Percentiles rank a stretch among this genome's conserved stretches.
Evolutionary conservation across 1,140 invertebrate genomes (phyloP).

Genomic region (Cyclina sinensis): DNA sequence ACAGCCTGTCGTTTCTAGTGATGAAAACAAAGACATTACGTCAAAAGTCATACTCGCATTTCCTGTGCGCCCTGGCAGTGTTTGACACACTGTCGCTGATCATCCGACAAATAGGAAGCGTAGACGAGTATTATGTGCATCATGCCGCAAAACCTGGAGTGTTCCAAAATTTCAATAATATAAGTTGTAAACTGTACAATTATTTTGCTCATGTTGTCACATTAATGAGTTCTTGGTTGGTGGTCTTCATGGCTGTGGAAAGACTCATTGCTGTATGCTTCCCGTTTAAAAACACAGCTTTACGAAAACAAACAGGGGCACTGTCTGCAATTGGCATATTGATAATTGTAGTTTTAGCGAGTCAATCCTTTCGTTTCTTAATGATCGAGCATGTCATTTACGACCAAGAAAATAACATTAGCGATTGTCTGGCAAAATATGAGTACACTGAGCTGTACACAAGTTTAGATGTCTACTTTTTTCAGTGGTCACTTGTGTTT

Average conservation of each 20-base stretch:
- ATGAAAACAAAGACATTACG: conserved; percentile 76
- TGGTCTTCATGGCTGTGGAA: conserved; percentile 81
- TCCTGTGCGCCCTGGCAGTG: conserved; percentile 75
- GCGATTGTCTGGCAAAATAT: not conserved
- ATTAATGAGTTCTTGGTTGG: conserved; percentile 82
- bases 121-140: conserved; percentile 64
- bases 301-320: conserved; percentile 74
- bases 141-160: conserved; percentile 53
- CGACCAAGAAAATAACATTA: not conserved
- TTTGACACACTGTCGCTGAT: conserved; percentile 77
- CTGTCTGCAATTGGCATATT: conserved; percentile 73
- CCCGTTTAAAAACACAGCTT: conserved; percentile 75
- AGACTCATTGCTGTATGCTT: conserved; percentile 78
- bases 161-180: conserved; percentile 60
- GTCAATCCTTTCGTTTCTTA: conserved; percentile 47
- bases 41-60: conserved; percentile 78
- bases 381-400: conserved; percentile 26
- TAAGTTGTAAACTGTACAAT: conserved; percentile 76
- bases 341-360: conserved; percentile 59
- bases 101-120: conserved; percentile 48
- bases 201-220: conserved; percentile 76
- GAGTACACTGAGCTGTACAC: conserved; percentile 27
- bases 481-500: conserved; percentile 28
- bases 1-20: conserved; percentile 76
- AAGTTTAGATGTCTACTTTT: conserved; percentile 42